Percentiles rank a stretch among this genome's conserved stretches.
phyloP scores from a whole-genome alignment of 2,113 vertebrate species.

The Hiodon tergisus region DNA sequence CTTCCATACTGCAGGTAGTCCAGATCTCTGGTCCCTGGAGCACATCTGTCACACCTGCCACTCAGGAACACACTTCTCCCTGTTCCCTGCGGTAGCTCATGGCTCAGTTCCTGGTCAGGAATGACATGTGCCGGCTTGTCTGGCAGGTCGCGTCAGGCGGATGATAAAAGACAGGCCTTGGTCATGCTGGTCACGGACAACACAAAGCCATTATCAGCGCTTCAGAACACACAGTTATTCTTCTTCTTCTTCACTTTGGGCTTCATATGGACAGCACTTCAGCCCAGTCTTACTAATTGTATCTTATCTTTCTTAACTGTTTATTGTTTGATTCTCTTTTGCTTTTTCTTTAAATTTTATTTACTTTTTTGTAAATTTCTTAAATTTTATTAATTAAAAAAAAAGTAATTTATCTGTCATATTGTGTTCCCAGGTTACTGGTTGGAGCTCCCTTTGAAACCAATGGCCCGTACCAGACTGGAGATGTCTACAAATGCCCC shows the following conservation, averaged over 20 bases:
- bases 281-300: too few relatives aligned
- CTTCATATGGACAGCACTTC: too few relatives aligned
- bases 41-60: not conserved
- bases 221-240: not conserved
- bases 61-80: not conserved
- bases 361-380: too few relatives aligned
- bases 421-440: constrained; percentile 71
- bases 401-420: not conserved
- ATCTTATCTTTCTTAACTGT: too few relatives aligned
- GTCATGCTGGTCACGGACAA: not conserved
- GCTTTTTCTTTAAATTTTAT: not conserved
- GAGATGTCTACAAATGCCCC: constrained; percentile 90
- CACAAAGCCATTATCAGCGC: not conserved
- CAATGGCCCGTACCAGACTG: constrained; percentile 86
- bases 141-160: not conserved
- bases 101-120: not conserved
- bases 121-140: not conserved
- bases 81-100: not conserved
- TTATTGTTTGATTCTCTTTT: not conserved
- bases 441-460: constrained; percentile 90
- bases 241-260: not conserved
- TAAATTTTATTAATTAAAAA: not conserved
- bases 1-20: not conserved
- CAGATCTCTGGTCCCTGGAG: not conserved
- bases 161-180: not conserved